A percentile compares a stretch with the other conserved stretches of the same genome.
Evolutionary conservation across 1,140 invertebrate species (phyloP).

Genomic region (Drosophila albomicans): DNA sequence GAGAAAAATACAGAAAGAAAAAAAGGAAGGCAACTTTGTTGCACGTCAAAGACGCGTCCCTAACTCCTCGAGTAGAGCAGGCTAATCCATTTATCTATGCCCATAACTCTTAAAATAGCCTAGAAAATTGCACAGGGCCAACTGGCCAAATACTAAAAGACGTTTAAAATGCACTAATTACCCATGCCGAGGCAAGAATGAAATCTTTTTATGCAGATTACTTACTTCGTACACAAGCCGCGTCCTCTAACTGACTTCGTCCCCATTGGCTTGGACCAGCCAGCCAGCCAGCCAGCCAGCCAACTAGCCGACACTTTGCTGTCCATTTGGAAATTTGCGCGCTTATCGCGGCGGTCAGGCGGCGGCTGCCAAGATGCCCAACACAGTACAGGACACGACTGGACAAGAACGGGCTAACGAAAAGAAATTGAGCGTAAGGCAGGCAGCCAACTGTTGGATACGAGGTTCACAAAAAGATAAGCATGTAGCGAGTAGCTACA

Average conservation of each 20-base stretch:
- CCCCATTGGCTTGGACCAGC: background rate
- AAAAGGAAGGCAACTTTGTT: constrained; percentile 52
- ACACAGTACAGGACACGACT: constrained; percentile 50
- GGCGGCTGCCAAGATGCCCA: constrained; percentile 63
- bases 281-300: background rate
- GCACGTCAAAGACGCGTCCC: constrained; percentile 48
- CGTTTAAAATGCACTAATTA: constrained; percentile 84
- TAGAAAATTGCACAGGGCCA: constrained; percentile 69
- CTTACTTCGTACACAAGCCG: constrained; percentile 34
- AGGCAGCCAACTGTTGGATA: constrained; percentile 64
- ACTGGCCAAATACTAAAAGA: constrained; percentile 73
- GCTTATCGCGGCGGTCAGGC: constrained; percentile 72
- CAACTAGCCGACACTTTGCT: constrained; percentile 68
- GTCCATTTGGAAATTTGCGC: constrained; percentile 81
- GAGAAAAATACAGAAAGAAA: constrained; percentile 1
- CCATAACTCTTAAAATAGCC: constrained; percentile 84
- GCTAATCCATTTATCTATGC: constrained; percentile 84
- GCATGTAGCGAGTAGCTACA: constrained; percentile 7
- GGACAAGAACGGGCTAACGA: constrained; percentile 11
- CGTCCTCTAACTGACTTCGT: constrained; percentile 12
- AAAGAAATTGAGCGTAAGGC: constrained; percentile 80
- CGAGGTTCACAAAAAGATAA: constrained; percentile 47
- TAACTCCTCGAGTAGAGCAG: constrained; percentile 13
- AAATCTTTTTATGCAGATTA: constrained; percentile 80
- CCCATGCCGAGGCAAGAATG: constrained; percentile 63